Base-by-base conservation (phyloP, 1,140 invertebrate species). In the Coenobita brevimanus region DNA sequence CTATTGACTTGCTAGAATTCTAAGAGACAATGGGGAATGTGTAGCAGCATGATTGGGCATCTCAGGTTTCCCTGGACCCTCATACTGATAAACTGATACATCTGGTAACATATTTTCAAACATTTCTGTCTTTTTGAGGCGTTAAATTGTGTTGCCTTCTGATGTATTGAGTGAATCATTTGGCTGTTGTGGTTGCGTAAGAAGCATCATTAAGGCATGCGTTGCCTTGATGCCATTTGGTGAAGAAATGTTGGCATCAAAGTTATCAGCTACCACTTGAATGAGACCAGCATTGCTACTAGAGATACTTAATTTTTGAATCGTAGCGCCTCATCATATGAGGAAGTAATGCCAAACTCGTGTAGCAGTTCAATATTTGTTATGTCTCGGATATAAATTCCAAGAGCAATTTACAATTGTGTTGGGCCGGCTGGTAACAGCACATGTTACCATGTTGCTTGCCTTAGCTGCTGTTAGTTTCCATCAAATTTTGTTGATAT, bases 301-400 rank as follows among this genome's bases (percentile, higher is more conserved):
- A 21, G 2, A 75, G 38, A 78, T 43, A n/a, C 75, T 46, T 13
- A 46, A 10, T 0, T 24, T 27, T 78, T 78, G 41, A 78, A 2
- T 50, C 75, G 36, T 13, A 78, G 41, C 4, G 54, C 75, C 33
- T 78, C 75, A 78, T 78, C 75, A 78, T 78, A 78, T 3, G 75
- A 46, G 21, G 38, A 78, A 21, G 75, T 78, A 6, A 78, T 33
- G 21, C 75, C 46, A 0, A 78, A 46, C 41, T 78, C 24, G 33
- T 78, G 24, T 1, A 78, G 46, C 36, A 15, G 4, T 33, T 78
- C 75, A 78, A 33, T 78, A 8, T 3, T 0, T 17, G n/a, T 3
- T 46, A 50, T 50, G 21, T 78, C 38, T 4, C 41, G 36, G 3
- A 50, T 24, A 21, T 24, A 3, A 15, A 78, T 46, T 50, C 75